Base-by-base conservation (phyloP, 2,113 vertebrate species). In the Vimba vimba region DNA sequence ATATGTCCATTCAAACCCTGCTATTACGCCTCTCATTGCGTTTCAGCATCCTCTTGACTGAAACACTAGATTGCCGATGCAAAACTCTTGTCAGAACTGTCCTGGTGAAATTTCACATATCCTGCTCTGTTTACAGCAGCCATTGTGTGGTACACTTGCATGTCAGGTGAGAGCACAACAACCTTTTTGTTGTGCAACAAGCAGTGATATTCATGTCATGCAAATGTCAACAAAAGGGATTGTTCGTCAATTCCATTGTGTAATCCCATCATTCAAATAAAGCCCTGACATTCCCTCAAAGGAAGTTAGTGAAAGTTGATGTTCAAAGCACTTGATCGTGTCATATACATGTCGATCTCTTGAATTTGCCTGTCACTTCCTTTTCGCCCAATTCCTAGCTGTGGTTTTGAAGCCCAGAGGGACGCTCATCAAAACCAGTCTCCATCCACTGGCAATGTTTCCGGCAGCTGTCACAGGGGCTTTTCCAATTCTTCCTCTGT, bases 1-100 rank as follows among this genome's bases (percentile, higher is more conserved):
- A 9, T 43, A 39, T 21, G 64, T 86, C 82, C 83, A 85, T 78
- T 91, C 50, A 80, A 57, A 80, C 33, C 73, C 69, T 27, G 15
- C 86, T 83, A 82, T 87, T 85, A 90, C 86, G 69, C 27, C 60
- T 82, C 73, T 45, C 9, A 6, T 45, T 50, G 39, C 45, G 33
- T 83, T 78, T 82, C 64, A 64, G 69, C 57, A 66, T 83, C 83
- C 50, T 47, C 76, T 15, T 39, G 60, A 62, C 62, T 84, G 77
- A 86, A 87, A 82, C 73, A 30, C 68, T 85, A 79, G 82, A 82
- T 79, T 68, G 33, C 87, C 11, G n/a, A 66, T 25, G 55, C 43
- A 60, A 47, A 85, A 75, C n/a, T 64, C 74, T 43, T 43, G 36
- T 66, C 52, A 17, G 36, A 33, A 33, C 33, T 79, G 81, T 84